Conservation (phyloP, 2,888 invertebrate species). For the Mesoligia furuncula region DNA sequence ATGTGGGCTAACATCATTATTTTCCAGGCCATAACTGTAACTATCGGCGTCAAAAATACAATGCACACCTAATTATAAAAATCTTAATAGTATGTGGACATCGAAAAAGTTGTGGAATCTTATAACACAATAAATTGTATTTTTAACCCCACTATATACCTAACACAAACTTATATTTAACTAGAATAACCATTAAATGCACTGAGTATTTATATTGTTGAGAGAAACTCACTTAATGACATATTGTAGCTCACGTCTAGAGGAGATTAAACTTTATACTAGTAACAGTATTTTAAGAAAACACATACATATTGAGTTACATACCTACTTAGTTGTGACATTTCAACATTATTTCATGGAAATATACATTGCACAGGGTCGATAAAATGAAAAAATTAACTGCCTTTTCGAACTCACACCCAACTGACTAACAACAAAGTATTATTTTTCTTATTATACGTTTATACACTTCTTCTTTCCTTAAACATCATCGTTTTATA, state of each 20-base stretch:
- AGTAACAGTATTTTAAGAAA: slow-evolving; percentile 23
- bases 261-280: slow-evolving; percentile 20
- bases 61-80: background rate
- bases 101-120: background rate
- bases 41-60: slow-evolving; percentile 21
- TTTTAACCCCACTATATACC: slow-evolving; percentile 20
- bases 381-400: background rate
- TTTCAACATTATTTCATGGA: slow-evolving; percentile 7
- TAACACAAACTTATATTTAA: slow-evolving; percentile 41
- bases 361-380: slow-evolving; percentile 5
- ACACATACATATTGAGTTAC: background rate
- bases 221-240: slow-evolving; percentile 31
- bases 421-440: background rate
- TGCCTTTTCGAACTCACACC: background rate
- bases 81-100: background rate
- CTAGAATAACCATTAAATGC: slow-evolving; percentile 67
- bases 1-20: background rate
- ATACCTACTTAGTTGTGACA: slow-evolving; percentile 17
- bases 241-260: slow-evolving; percentile 19
- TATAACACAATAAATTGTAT: slow-evolving; percentile 13
- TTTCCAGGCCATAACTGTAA: slow-evolving; percentile 32
- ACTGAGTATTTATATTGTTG: slow-evolving; percentile 66
- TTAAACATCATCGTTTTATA: background rate
- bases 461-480: background rate
- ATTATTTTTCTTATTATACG: background rate